Conservation (phyloP, 2,797 vertebrate genomes). For the Poeciliopsis paucimaculata region DNA sequence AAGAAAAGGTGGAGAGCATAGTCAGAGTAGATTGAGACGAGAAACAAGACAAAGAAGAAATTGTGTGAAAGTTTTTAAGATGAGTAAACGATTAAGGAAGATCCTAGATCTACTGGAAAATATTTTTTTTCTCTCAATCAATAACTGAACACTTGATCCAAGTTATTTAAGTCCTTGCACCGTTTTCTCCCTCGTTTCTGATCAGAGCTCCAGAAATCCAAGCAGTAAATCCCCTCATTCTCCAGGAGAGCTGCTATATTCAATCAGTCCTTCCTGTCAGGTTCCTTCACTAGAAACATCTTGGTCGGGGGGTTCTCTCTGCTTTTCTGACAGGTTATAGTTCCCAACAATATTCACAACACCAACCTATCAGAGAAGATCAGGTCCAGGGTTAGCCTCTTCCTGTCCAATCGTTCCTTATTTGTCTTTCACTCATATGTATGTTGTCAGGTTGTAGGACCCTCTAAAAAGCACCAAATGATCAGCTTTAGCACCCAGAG, state of each 20-base stretch:
- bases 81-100: slow-evolving; percentile 69
- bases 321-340: slow-evolving; percentile 5
- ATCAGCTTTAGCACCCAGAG: slow-evolving; percentile 63
- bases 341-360: not conserved
- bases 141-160: slow-evolving; percentile 53
- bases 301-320: slow-evolving; percentile 19
- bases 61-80: slow-evolving; percentile 51
- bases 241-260: slow-evolving; percentile 8
- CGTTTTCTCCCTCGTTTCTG: slow-evolving; percentile 3
- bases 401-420: slow-evolving; percentile 27
- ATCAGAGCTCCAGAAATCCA: slow-evolving; percentile 20
- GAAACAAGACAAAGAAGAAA: slow-evolving; percentile 62
- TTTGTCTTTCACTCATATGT: slow-evolving; percentile 45
- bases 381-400: slow-evolving; percentile 26
- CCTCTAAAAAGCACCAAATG: slow-evolving; percentile 62
- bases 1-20: slow-evolving; percentile 65
- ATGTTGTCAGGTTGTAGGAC: slow-evolving; percentile 18
- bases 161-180: slow-evolving; percentile 22
- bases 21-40: slow-evolving; percentile 47
- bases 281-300: slow-evolving; percentile 28
- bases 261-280: slow-evolving; percentile 20
- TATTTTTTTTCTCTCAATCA: slow-evolving; percentile 47
- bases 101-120: slow-evolving; percentile 67
- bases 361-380: slow-evolving; percentile 31
- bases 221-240: slow-evolving; percentile 14